phyloP scores from a whole-genome alignment of 2,888 invertebrate species.

The Pomacea canaliculata region DNA sequence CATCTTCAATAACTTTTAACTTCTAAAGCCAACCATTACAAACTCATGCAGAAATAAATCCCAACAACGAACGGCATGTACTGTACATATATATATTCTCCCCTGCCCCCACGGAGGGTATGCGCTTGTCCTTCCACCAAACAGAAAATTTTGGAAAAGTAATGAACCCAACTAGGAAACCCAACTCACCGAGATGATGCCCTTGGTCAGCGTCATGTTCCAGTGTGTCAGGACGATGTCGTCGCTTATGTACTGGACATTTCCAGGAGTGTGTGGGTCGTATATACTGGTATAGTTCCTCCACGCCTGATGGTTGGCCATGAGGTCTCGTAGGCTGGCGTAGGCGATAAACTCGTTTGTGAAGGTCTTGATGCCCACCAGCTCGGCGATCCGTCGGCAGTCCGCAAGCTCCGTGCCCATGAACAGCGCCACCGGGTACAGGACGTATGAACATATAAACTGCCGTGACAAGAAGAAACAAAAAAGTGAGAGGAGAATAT shows the following conservation, averaged over 20 bases:
- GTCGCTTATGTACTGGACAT: constrained; percentile 7
- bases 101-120: too few species aligned
- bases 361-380: constrained; percentile 90
- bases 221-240: constrained; percentile 22
- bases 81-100: too few species aligned
- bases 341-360: constrained; percentile 96
- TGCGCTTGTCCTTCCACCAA: too few species aligned
- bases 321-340: constrained; percentile 24
- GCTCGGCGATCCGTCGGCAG: constrained; percentile 81
- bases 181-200: constrained; percentile 13
- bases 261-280: constrained; percentile 6
- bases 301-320: constrained; percentile 12
- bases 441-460: constrained; percentile 80
- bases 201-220: constrained; percentile 14
- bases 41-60: too few species aligned
- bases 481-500: too few species aligned
- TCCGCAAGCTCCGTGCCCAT: constrained; percentile 80
- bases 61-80: too few species aligned
- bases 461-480: neutral
- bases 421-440: constrained; percentile 89
- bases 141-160: too few species aligned
- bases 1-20: too few species aligned
- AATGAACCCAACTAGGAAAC: too few species aligned
- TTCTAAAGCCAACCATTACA: too few species aligned
- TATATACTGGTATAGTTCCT: constrained; percentile 4